Conservation (phyloP, 1,140 invertebrate species). For the Papilio machaon region DNA sequence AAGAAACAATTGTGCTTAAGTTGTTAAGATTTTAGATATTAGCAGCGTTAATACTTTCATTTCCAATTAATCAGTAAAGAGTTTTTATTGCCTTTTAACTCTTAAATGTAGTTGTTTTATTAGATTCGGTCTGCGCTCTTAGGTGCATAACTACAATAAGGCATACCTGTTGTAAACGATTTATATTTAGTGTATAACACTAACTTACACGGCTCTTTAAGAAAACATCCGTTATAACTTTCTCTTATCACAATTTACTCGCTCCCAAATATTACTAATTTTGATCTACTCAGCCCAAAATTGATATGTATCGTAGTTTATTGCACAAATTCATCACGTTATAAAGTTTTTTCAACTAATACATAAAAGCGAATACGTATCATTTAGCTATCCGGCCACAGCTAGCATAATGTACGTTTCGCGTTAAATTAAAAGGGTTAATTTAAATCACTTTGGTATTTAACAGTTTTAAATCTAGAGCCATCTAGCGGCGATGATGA, state of each 20-base stretch:
- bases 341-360: slow-evolving; percentile 48
- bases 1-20: slow-evolving; percentile 42
- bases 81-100: slow-evolving; percentile 20
- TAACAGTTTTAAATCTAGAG: slow-evolving; percentile 53
- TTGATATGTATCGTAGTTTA: slow-evolving; percentile 81
- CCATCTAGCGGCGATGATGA: slow-evolving; percentile 58
- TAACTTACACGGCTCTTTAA: slow-evolving; percentile 56
- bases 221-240: slow-evolving; percentile 54
- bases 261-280: slow-evolving; percentile 69
- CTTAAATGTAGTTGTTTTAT: slow-evolving; percentile 27
- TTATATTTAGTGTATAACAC: slow-evolving; percentile 72
- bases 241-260: slow-evolving; percentile 69
- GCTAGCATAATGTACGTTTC: slow-evolving; percentile 64
- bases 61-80: slow-evolving; percentile 7
- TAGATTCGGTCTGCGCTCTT: slow-evolving; percentile 41
- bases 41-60: slow-evolving; percentile 14
- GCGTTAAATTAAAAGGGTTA: slow-evolving; percentile 57
- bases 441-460: slow-evolving; percentile 44
- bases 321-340: slow-evolving; percentile 76
- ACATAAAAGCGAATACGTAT: slow-evolving; percentile 53
- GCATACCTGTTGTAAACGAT: slow-evolving; percentile 68
- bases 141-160: slow-evolving; percentile 71
- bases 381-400: slow-evolving; percentile 76
- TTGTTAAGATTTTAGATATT: slow-evolving; percentile 6
- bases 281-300: slow-evolving; percentile 72